phyloP scores from a whole-genome alignment of 2,888 invertebrate species.

The Steromphala cineraria region DNA sequence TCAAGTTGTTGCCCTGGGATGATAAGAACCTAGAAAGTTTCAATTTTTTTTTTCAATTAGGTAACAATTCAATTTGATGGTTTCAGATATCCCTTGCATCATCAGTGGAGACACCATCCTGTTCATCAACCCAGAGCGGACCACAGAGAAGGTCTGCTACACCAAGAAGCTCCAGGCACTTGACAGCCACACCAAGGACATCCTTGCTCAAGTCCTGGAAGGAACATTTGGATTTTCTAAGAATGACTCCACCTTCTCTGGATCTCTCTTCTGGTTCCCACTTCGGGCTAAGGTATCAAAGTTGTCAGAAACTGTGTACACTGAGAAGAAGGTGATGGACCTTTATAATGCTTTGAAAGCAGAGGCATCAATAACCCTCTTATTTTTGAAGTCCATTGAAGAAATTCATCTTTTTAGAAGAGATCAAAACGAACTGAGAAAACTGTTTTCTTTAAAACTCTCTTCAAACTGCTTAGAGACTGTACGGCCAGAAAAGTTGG shows the following conservation, averaged over 20 bases:
- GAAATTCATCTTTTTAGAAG: conserved; percentile 49
- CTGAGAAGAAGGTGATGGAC: conserved; percentile 45
- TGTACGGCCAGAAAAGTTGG: not conserved
- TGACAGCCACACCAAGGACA: conserved; percentile 23
- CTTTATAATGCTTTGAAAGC: conserved; percentile 56
- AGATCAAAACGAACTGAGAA: not conserved
- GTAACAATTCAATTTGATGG: too few species aligned
- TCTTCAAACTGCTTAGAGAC: not conserved
- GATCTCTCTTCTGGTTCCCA: conserved; percentile 71
- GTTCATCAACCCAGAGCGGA: conserved; percentile 59
- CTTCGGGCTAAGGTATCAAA: conserved; percentile 57
- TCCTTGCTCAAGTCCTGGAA: conserved; percentile 44
- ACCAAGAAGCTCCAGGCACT: conserved; percentile 31
- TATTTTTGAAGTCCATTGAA: conserved; percentile 66
- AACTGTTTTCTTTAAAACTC: conserved; percentile 14
- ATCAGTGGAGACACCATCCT: conserved; percentile 61
- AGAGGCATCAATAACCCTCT: conserved; percentile 59
- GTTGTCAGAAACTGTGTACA: conserved; percentile 56
- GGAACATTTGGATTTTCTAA: conserved; percentile 50
- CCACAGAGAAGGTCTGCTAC: conserved; percentile 38
- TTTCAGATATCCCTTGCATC: conserved; percentile 64
- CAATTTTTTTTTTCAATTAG: too few species aligned
- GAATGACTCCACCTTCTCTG: conserved; percentile 46
- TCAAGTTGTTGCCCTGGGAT: too few species aligned
- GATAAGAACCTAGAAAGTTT: too few species aligned